phyloP scores from a whole-genome alignment of 1,140 invertebrate species.

The Apis cerana region DNA sequence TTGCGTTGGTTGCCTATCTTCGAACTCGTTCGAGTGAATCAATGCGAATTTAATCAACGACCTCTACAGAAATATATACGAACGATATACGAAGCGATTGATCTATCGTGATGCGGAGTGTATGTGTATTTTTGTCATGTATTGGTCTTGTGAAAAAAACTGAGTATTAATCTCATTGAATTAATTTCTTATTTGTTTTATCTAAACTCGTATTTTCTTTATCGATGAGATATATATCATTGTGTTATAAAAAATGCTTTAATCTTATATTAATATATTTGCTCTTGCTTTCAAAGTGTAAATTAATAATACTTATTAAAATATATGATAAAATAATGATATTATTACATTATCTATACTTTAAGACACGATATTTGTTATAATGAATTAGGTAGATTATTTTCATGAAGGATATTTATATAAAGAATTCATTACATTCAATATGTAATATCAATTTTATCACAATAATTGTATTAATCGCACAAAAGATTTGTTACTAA shows the following conservation, averaged over 20 bases:
- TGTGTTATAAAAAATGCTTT: constrained; percentile 27
- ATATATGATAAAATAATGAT: too few relatives aligned
- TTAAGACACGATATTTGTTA: too few relatives aligned
- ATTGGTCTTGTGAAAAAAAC: constrained; percentile 47
- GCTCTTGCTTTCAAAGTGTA: neutral
- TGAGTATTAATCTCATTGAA: constrained; percentile 45
- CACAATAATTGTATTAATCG: neutral
- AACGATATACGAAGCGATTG: constrained; percentile 55
- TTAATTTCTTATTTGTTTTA: constrained; percentile 36
- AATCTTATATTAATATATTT: neutral
- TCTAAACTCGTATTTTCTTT: constrained; percentile 5
- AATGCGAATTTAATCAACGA: constrained; percentile 69
- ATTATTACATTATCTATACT: too few relatives aligned
- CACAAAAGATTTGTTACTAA: constrained; percentile 22
- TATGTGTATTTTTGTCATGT: neutral
- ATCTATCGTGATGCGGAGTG: constrained; percentile 42
- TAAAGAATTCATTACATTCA: too few relatives aligned
- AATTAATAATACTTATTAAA: neutral
- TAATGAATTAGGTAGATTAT: too few relatives aligned
- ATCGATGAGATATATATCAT: constrained; percentile 3
- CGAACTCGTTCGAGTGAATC: constrained; percentile 63
- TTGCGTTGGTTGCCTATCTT: constrained; percentile 35
- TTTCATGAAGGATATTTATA: too few relatives aligned
- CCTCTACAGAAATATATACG: constrained; percentile 47
- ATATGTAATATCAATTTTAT: neutral